phyloP scores from a whole-genome alignment of 30 jellyfish, hydroid and myxozoan genomes.

The Catostylus mosaicus region DNA sequence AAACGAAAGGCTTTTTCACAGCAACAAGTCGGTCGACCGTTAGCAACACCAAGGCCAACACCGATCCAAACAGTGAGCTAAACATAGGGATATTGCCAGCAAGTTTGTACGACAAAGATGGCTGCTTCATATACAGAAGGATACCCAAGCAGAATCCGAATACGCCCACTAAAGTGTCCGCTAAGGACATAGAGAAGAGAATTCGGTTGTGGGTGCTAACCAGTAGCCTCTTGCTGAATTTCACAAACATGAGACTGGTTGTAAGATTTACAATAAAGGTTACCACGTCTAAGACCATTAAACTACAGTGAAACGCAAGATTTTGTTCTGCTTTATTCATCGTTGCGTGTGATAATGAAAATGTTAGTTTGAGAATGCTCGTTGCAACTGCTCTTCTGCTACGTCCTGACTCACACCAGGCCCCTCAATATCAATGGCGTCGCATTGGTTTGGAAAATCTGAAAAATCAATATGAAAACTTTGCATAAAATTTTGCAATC shows the following conservation, averaged over 20 bases:
- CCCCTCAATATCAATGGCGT: not conserved
- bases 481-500: too few relatives aligned
- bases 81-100: constrained; percentile 72
- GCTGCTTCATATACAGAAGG: constrained; percentile 39
- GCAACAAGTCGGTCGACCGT: constrained; percentile 61
- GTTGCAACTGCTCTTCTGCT: not conserved
- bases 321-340: constrained; percentile 40
- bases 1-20: constrained; percentile 49
- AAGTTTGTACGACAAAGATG: constrained; percentile 20
- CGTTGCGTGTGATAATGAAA: not conserved
- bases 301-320: constrained; percentile 51
- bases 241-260: constrained; percentile 33
- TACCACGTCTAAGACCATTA: constrained; percentile 19
- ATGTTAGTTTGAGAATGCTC: not conserved
- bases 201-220: constrained; percentile 60
- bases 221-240: constrained; percentile 41
- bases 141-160: constrained; percentile 45
- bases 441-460: not conserved
- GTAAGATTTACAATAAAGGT: constrained; percentile 43
- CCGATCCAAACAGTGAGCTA: constrained; percentile 57
- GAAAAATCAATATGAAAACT: too few relatives aligned
- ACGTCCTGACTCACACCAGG: not conserved
- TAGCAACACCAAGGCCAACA: constrained; percentile 40
- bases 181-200: constrained; percentile 64
- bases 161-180: constrained; percentile 63